Base-by-base conservation (phyloP, 2,888 invertebrate genomes). In the Lysandra bellargus region DNA sequence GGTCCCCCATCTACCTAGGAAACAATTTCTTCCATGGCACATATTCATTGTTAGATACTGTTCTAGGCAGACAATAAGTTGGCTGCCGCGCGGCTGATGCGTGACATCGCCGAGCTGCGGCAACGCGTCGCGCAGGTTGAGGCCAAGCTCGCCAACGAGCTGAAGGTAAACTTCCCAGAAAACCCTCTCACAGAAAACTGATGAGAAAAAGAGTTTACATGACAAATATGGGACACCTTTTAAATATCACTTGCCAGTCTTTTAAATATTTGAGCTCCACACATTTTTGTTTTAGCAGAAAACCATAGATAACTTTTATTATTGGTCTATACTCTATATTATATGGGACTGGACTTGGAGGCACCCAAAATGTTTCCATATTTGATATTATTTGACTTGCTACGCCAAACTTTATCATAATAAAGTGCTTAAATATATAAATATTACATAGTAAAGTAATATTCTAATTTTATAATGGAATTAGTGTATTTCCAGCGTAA, bases 91-190 rank as follows among this genome's bases (percentile, higher is more conserved):
- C 87, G 95, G 0, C 83, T 95, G 78, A 93, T 95, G 92, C 90
- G 94, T 23, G 95, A 95, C 86, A 95, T 95, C 60, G 93, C 94
- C 0, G 95, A 94, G 85, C 85, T 95, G 80, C 85, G 95, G 61
- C 92, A 92, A 44, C 87, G 95, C 0, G 93, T 95, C 0, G 88
- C 92, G 0, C 91, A 92, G 30, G 90, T 94, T 0, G 95, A 95
- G 73, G 89, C 90, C 0, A 83, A 92, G 1, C 89, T 95, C 0
- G 87, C 91, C 2, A 87, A 88, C 78, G 95, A 95, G 81, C 85
- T 92, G 33, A 93, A 92, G 92, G 95, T 95, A 23, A 23, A 23
- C 23, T 23, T 23, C 23, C 23, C 23, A 23, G 23, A 40, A 40
- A 40, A 6, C 40, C 40, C 4, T 60, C 4, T 60, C n/a, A 60